These are phyloP conservation scores for Sandelia bainsii DNA, from an alignment of 2,797 vertebrate species.

Conservation along the genomic window DNA sequence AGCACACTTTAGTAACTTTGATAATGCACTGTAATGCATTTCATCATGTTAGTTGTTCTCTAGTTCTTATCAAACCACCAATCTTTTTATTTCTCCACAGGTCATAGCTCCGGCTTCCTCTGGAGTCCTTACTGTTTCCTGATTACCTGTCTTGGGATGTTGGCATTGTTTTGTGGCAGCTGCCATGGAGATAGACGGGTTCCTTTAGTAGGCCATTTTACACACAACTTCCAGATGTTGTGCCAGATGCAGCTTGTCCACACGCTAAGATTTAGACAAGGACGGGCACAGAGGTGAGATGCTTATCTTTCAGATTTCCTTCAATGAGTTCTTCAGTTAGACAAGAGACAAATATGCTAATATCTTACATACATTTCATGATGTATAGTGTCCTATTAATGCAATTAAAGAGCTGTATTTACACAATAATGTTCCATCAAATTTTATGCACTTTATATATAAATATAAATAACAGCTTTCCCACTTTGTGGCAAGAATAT, in stretches of 20 bases:
- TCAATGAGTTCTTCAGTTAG: not conserved
- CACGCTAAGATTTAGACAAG: constrained; percentile 61
- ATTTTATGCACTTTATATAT: not conserved
- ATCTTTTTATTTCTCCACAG: constrained; percentile 34
- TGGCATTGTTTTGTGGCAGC: constrained; percentile 72
- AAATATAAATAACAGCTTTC: not conserved
- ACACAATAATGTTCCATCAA: not conserved
- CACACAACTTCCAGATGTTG: constrained; percentile 79
- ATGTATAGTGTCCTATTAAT: not conserved
- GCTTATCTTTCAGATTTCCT: not conserved
- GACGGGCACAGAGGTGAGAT: constrained; percentile 73
- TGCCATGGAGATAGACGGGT: constrained; percentile 81
- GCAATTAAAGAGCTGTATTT: not conserved
- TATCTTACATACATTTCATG: not conserved
- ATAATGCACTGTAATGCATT: too few species aligned
- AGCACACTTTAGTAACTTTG: not conserved
- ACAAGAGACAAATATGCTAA: not conserved
- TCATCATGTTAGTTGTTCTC: not conserved
- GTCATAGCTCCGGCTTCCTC: constrained; percentile 43
- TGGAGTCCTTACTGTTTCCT: constrained; percentile 48
- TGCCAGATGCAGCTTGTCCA: constrained; percentile 62
- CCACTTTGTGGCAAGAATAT: constrained; percentile 3
- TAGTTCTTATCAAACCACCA: not conserved
- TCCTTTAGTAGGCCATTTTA: constrained; percentile 73
- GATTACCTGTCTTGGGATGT: constrained; percentile 75